Evolutionary conservation across 2,797 vertebrate species (phyloP).

Genomic region (Propithecus deckenii): DNA sequence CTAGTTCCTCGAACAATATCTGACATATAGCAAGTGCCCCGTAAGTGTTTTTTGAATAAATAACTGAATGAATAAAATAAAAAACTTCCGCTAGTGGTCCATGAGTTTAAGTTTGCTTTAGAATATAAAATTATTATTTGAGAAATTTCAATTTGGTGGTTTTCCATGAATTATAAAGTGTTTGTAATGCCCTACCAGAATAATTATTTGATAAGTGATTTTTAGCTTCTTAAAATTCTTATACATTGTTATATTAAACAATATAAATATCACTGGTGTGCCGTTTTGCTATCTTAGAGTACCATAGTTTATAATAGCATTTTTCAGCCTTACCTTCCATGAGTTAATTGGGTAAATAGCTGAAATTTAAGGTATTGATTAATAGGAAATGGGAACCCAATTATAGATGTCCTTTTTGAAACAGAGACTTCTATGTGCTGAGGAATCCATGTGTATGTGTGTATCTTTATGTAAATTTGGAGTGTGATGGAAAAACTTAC

Average conservation of each 20-base stretch:
- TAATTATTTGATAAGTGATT: constrained; percentile 13
- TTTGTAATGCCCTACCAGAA: not conserved
- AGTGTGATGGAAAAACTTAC: not conserved
- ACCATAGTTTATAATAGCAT: not conserved
- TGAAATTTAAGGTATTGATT: not conserved
- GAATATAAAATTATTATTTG: not conserved
- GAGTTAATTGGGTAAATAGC: not conserved
- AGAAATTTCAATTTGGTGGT: not conserved
- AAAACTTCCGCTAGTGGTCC: not conserved
- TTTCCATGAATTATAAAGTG: not conserved
- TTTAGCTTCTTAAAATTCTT: constrained; percentile 6
- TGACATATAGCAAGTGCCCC: not conserved
- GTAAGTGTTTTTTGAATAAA: constrained; percentile 9
- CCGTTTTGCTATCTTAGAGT: not conserved
- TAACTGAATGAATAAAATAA: not conserved
- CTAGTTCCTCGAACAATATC: not conserved
- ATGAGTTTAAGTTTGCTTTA: not conserved
- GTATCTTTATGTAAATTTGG: not conserved
- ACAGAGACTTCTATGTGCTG: not conserved
- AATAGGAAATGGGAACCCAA: not conserved
- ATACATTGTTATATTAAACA: not conserved
- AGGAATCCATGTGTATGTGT: not conserved
- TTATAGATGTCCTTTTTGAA: not conserved
- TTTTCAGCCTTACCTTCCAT: not conserved
- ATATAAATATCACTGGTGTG: not conserved